Conservation (phyloP, 2,797 vertebrate genomes). For the Sarcoramphus papa region DNA sequence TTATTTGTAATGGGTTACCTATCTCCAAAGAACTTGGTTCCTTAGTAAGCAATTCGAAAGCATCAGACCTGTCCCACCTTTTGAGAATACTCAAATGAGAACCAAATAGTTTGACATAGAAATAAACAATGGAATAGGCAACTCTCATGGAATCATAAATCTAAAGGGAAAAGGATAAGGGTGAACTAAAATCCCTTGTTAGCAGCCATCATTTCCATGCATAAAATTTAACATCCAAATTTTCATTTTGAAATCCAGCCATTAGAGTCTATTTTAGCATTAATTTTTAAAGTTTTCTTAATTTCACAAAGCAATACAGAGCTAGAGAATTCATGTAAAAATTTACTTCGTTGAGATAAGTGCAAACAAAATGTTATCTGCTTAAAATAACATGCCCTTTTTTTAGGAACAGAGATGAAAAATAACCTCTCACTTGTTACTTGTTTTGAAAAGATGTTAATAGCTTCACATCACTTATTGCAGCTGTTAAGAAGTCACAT, state of each 20-base stretch:
- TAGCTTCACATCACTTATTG: background rate
- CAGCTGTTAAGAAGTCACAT: conserved; percentile 35
- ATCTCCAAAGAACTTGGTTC: background rate
- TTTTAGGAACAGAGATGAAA: background rate
- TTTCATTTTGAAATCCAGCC: background rate
- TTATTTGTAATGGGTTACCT: background rate
- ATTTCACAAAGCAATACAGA: background rate
- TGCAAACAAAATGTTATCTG: background rate
- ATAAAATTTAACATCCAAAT: background rate
- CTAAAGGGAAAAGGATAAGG: background rate
- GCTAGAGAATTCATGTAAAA: background rate
- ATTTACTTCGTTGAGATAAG: background rate
- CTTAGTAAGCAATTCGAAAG: background rate
- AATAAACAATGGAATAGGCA: background rate
- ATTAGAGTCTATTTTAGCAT: background rate
- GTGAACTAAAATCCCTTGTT: background rate
- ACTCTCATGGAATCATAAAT: background rate
- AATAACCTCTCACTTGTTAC: conserved; percentile 3
- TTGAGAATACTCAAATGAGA: background rate
- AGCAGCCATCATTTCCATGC: background rate
- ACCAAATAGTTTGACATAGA: background rate
- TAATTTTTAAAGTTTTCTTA: background rate
- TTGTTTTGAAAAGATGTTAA: conserved; percentile 30
- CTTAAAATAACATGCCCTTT: background rate
- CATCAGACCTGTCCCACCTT: background rate